Percentiles rank a stretch among this genome's conserved stretches.
phyloP scores from a whole-genome alignment of 2,797 vertebrate genomes.

The Sebastes diploproa region DNA sequence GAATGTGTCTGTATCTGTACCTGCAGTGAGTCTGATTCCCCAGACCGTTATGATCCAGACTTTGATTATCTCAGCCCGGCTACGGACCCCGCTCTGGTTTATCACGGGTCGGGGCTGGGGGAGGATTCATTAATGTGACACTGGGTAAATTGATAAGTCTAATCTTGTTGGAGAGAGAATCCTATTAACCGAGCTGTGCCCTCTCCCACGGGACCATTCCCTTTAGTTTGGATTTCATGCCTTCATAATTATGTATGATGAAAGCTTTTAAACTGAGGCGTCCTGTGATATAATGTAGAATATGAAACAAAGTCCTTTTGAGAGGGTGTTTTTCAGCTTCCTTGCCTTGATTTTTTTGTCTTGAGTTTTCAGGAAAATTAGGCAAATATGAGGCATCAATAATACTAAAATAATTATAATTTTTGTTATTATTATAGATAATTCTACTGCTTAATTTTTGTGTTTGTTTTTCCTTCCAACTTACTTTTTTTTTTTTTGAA shows the following conservation, averaged over 20 bases:
- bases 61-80: slow-evolving; percentile 41
- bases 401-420: background rate
- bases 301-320: background rate
- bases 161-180: slow-evolving; percentile 64
- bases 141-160: slow-evolving; percentile 61
- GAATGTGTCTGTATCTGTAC: slow-evolving; percentile 14
- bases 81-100: slow-evolving; percentile 4
- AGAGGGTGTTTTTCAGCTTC: background rate
- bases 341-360: too few relatives aligned
- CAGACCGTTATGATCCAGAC: slow-evolving; percentile 30
- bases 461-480: background rate
- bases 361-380: too few relatives aligned
- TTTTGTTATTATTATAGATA: too few relatives aligned
- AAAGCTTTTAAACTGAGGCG: slow-evolving; percentile 8
- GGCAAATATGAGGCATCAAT: background rate
- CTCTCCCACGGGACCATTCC: slow-evolving; percentile 34
- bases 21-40: slow-evolving; percentile 28
- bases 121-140: slow-evolving; percentile 60
- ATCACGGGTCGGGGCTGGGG: background rate
- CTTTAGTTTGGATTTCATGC: slow-evolving; percentile 43
- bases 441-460: background rate
- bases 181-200: slow-evolving; percentile 48
- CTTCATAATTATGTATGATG: slow-evolving; percentile 45
- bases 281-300: background rate
- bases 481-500: too few relatives aligned